These are phyloP conservation scores for Heliconius melpomene DNA, from an alignment of 1,140 invertebrate genomes.

Conservation along the genomic window DNA sequence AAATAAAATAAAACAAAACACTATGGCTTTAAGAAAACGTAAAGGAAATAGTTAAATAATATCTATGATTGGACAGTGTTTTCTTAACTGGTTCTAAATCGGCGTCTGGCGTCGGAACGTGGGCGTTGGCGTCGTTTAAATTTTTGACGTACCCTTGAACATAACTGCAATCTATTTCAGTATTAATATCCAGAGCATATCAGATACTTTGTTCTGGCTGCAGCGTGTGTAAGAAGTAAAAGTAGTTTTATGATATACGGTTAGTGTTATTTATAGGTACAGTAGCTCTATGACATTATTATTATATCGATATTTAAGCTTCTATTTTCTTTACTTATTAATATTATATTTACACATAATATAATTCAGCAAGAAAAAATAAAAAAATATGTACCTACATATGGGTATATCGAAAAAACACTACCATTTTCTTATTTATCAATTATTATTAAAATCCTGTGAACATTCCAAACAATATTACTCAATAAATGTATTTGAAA, in stretches of 20 bases:
- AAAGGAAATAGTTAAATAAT: constrained; percentile 22
- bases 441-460: no score
- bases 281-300: no score
- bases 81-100: constrained; percentile 51
- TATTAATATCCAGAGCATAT: constrained; percentile 18
- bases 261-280: no score
- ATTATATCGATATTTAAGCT: no score
- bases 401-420: no score
- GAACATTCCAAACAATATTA: no score
- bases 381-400: no score
- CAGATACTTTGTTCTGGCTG: neutral
- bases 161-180: constrained; percentile 52
- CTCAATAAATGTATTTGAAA: neutral
- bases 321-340: no score
- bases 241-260: neutral
- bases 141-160: constrained; percentile 52
- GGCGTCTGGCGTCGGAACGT: constrained; percentile 35
- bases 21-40: neutral
- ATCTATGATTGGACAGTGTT: constrained; percentile 43
- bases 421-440: no score
- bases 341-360: no score
- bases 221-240: neutral
- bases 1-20: neutral
- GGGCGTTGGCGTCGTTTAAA: constrained; percentile 42
- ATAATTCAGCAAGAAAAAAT: no score